These are phyloP conservation scores for Actenoides hombroni DNA, from an alignment of 2,113 vertebrate genomes.

Conservation along the genomic window DNA sequence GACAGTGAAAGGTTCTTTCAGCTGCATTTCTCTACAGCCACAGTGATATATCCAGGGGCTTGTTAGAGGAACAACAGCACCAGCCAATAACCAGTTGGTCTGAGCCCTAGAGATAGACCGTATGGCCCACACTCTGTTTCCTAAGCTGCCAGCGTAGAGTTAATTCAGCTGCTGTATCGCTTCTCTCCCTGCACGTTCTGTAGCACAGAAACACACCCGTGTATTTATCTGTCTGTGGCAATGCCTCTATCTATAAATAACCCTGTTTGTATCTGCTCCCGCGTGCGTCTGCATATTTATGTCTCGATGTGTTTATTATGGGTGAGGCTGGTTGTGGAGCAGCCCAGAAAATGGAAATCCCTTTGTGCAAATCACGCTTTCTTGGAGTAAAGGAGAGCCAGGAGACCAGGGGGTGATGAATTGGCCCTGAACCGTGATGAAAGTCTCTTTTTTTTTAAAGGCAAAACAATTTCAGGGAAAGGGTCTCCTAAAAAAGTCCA, in stretches of 20 bases:
- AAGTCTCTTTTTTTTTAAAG: not conserved
- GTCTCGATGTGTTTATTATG: not conserved
- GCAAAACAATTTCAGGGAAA: conserved; percentile 31
- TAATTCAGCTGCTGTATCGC: not conserved
- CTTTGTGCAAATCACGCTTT: conserved; percentile 1
- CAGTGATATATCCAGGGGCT: conserved; percentile 46
- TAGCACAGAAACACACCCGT: not conserved
- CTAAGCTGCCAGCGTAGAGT: not conserved
- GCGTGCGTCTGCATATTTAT: conserved; percentile 7
- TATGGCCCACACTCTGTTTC: conserved; percentile 48
- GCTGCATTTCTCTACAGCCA: conserved; percentile 55
- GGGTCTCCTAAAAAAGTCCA: conserved; percentile 37
- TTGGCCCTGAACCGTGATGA: not conserved
- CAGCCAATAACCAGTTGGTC: conserved; percentile 51
- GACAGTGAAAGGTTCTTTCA: conserved; percentile 38
- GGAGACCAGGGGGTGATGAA: conserved; percentile 5
- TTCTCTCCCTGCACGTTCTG: not conserved
- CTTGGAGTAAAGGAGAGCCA: not conserved
- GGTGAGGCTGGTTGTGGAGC: not conserved
- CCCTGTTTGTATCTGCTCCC: not conserved
- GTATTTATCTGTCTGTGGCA: not conserved
- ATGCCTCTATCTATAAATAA: conserved; percentile 21
- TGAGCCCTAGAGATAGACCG: conserved; percentile 47
- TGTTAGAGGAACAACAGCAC: conserved; percentile 52
- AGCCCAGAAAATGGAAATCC: not conserved